Percentiles rank a stretch among this genome's conserved stretches.
phyloP scores from a whole-genome alignment of 2,797 vertebrate genomes.

The Sebastes ruberrimus region DNA sequence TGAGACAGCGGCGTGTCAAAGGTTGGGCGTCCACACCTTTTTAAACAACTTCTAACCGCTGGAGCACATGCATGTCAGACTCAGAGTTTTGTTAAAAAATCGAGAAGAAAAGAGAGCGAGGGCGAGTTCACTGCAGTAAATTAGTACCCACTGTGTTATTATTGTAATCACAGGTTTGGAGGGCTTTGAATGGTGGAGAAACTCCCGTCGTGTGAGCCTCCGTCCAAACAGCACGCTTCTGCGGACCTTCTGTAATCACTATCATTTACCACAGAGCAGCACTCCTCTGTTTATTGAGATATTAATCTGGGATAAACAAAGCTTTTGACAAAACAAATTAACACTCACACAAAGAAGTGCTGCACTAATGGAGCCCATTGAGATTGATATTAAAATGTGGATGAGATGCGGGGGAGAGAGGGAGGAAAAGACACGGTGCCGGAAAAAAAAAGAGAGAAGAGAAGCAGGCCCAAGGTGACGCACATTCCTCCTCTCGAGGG shows the following conservation, averaged over 20 bases:
- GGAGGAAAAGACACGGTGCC: slow-evolving; percentile 25
- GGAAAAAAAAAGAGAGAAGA: slow-evolving; percentile 25
- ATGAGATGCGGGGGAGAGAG: slow-evolving; percentile 35
- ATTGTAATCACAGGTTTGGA: slow-evolving; percentile 82
- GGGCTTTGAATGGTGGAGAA: slow-evolving; percentile 68
- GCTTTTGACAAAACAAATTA: slow-evolving; percentile 85
- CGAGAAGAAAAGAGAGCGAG: slow-evolving; percentile 4
- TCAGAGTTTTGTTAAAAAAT: slow-evolving; percentile 12
- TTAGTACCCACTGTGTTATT: slow-evolving; percentile 79
- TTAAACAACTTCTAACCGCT: slow-evolving; percentile 44
- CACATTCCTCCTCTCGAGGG: slow-evolving; percentile 64
- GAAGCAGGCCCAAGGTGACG: slow-evolving; percentile 69
- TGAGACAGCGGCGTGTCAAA: slow-evolving; percentile 40
- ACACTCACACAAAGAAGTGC: slow-evolving; percentile 68
- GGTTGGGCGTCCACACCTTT: slow-evolving; percentile 41
- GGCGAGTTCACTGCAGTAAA: slow-evolving; percentile 65
- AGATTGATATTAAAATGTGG: slow-evolving; percentile 79
- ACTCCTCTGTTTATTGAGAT: slow-evolving; percentile 81
- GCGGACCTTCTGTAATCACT: slow-evolving; percentile 79
- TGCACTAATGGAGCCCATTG: slow-evolving; percentile 76
- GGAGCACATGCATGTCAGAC: slow-evolving; percentile 14
- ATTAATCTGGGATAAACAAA: slow-evolving; percentile 85
- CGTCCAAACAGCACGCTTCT: slow-evolving; percentile 59
- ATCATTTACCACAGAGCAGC: slow-evolving; percentile 79
- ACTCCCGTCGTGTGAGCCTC: slow-evolving; percentile 68